phyloP scores from a whole-genome alignment of 2,888 invertebrate species.

The Tethea ocularis region DNA sequence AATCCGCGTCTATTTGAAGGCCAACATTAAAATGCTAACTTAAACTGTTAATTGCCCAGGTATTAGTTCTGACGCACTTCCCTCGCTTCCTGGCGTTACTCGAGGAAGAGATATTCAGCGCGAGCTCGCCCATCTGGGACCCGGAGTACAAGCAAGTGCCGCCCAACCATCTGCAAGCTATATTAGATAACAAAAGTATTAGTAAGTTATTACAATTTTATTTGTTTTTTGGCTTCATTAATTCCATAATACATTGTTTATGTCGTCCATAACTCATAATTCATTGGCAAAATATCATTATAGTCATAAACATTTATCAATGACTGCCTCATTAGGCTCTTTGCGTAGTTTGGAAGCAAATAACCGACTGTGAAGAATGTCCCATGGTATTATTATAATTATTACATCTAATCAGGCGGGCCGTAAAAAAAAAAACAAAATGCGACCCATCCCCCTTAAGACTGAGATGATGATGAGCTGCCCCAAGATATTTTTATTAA shows the following conservation, averaged over 20 bases:
- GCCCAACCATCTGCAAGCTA: slow-evolving; percentile 86
- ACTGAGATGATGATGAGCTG: no score
- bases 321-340: no score
- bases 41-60: slow-evolving; percentile 48
- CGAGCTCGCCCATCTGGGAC: slow-evolving; percentile 97
- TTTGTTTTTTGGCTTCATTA: slow-evolving; percentile 20
- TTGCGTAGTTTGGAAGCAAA: no score
- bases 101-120: slow-evolving; percentile 93
- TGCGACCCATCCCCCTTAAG: no score
- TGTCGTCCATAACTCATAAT: neutral
- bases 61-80: slow-evolving; percentile 93
- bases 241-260: neutral
- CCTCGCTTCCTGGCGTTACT: slow-evolving; percentile 95
- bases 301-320: neutral
- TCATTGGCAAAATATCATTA: neutral
- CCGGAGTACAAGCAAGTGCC: slow-evolving; percentile 91
- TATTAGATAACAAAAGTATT: slow-evolving; percentile 82
- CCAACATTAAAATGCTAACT: no score
- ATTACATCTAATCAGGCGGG: no score
- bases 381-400: no score
- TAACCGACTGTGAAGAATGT: no score
- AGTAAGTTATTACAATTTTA: slow-evolving; percentile 46
- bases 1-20: no score
- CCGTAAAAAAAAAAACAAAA: no score
- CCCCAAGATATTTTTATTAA: no score